Conservation (phyloP, 2,888 invertebrate genomes). For the Tipula confusa region DNA sequence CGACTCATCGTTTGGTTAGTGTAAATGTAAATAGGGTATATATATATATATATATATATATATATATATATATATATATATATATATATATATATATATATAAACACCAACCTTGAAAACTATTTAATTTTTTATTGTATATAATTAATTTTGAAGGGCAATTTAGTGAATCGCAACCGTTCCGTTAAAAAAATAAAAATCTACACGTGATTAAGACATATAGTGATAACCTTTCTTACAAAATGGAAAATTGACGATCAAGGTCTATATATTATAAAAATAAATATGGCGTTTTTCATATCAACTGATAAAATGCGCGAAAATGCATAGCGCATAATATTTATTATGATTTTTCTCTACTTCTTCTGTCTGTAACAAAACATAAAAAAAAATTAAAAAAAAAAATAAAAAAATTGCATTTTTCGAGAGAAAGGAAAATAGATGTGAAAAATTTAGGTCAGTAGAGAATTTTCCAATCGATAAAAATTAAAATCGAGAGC, state of each 20-base stretch:
- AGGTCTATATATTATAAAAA: not conserved
- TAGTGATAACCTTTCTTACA: not conserved
- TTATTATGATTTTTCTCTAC: conserved; percentile 26
- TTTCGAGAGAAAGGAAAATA: conserved; percentile 25
- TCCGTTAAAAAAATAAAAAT: not conserved
- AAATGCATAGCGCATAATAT: conserved; percentile 32
- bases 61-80: too few relatives aligned
- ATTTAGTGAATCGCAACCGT: conserved; percentile 22
- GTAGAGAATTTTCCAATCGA: conserved; percentile 27
- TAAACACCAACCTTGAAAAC: not conserved
- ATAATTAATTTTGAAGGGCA: conserved; percentile 30
- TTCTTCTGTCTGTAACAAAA: conserved; percentile 12
- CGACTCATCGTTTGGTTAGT: not conserved
- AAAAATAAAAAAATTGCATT: not conserved
- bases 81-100: too few relatives aligned
- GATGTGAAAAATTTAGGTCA: conserved; percentile 25
- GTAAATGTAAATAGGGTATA: not conserved
- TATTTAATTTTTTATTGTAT: not conserved
- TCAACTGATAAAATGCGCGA: conserved; percentile 30
- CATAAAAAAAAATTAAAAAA: too few relatives aligned
- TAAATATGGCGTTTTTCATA: not conserved
- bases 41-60: too few relatives aligned
- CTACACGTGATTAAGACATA: not conserved
- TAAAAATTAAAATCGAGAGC: conserved; percentile 28
- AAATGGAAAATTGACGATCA: conserved; percentile 25